These are phyloP conservation scores for Boulengeromyrus knoepffleri DNA, from an alignment of 2,113 vertebrate species.

Conservation along the genomic window DNA sequence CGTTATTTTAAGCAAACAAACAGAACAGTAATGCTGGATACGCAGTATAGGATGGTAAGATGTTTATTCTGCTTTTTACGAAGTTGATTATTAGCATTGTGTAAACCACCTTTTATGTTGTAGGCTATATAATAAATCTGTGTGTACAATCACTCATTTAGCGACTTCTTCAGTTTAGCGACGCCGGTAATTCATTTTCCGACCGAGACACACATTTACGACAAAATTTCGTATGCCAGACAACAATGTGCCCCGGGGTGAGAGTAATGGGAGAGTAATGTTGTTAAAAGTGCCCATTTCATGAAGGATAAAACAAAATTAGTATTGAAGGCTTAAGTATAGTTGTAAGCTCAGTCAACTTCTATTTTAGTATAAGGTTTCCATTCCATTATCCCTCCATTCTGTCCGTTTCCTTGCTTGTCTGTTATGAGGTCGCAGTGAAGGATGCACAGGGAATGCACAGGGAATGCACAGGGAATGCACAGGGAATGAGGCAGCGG, in stretches of 20 bases:
- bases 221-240: background rate
- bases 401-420: background rate
- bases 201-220: background rate
- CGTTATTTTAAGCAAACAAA: conserved; percentile 37
- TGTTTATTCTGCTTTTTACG: background rate
- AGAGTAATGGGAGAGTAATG: background rate
- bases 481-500: background rate
- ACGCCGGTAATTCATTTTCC: background rate
- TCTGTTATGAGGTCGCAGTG: background rate
- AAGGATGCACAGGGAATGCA: background rate
- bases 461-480: background rate
- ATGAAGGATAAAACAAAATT: background rate
- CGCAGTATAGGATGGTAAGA: conserved; percentile 67
- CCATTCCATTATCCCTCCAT: background rate
- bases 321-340: background rate
- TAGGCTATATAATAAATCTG: background rate
- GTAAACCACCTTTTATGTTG: background rate
- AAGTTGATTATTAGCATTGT: too few species aligned
- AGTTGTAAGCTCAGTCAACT: background rate
- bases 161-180: background rate
- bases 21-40: conserved; percentile 53
- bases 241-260: background rate
- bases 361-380: too few species aligned
- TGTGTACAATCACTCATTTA: background rate
- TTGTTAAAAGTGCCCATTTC: background rate